phyloP scores from a whole-genome alignment of 1,140 invertebrate genomes.

The Agraylea sexmaculata region DNA sequence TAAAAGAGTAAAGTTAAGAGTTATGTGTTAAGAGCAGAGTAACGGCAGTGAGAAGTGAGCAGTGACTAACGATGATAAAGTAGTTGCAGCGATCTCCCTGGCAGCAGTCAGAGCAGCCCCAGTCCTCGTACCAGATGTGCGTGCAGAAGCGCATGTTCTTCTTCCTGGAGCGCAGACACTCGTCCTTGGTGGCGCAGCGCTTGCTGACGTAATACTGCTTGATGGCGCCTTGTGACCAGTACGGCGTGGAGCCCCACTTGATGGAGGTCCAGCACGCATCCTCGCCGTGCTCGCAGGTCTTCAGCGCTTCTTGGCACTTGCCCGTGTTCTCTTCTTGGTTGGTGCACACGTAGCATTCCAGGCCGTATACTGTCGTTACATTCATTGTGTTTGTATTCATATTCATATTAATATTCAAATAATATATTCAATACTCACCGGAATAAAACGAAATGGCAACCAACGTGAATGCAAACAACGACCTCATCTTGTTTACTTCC shows the following conservation, averaged over 20 bases:
- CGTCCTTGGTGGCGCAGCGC: conserved; percentile 67
- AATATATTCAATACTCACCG: too few relatives aligned
- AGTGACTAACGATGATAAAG: conserved; percentile 91
- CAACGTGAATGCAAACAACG: too few relatives aligned
- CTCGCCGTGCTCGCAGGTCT: conserved; percentile 75
- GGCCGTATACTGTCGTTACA: conserved; percentile 50
- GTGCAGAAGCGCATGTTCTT: conserved; percentile 71
- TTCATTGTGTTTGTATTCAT: too few relatives aligned
- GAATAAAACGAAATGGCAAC: too few relatives aligned
- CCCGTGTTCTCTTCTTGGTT: conserved; percentile 86
- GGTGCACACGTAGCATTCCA: conserved; percentile 92
- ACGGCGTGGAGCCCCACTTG: conserved; percentile 85
- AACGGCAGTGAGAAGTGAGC: too few relatives aligned
- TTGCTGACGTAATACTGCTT: conserved; percentile 95
- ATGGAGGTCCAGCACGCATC: conserved; percentile 84
- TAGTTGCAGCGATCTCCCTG: conserved; percentile 94
- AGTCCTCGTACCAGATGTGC: conserved; percentile 95
- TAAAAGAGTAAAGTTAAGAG: too few relatives aligned
- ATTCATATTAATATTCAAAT: too few relatives aligned
- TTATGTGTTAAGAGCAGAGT: too few relatives aligned
- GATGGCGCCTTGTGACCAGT: conserved; percentile 84
- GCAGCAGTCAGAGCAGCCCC: conserved; percentile 95
- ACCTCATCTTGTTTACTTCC: too few relatives aligned
- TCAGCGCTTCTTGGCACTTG: conserved; percentile 87
- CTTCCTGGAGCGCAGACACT: conserved; percentile 60